phyloP scores from a whole-genome alignment of 2,797 vertebrate species.

The Danio albolineatus region DNA sequence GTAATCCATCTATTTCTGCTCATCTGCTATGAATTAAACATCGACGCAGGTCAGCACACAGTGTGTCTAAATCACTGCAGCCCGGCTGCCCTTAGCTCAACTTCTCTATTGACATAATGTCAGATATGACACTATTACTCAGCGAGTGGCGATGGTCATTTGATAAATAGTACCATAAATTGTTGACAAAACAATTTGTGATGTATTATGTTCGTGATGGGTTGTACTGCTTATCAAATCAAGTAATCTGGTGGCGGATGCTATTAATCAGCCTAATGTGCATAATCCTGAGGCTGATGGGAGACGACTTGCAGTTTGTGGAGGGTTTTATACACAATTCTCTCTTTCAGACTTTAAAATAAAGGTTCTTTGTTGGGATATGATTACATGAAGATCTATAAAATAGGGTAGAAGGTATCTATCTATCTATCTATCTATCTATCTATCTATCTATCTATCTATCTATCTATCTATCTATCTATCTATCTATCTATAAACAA shows the following conservation, averaged over 20 bases:
- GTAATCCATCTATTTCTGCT: constrained; percentile 51
- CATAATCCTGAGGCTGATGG: constrained; percentile 45
- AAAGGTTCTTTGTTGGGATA: too few species aligned
- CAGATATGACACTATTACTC: constrained; percentile 86
- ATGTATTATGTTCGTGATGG: constrained; percentile 85
- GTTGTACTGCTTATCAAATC: constrained; percentile 87
- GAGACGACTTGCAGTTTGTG: constrained; percentile 37
- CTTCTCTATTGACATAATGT: constrained; percentile 86
- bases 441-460: too few species aligned
- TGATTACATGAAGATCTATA: too few species aligned
- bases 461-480: too few species aligned
- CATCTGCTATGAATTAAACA: constrained; percentile 77
- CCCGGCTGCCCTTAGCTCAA: constrained; percentile 79
- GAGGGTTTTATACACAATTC: constrained; percentile 11
- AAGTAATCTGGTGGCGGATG: constrained; percentile 81
- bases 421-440: too few species aligned
- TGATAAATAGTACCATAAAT: constrained; percentile 87
- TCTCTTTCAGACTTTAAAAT: not conserved
- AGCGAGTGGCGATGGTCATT: constrained; percentile 82
- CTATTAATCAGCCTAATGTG: constrained; percentile 82
- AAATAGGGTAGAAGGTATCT: too few species aligned
- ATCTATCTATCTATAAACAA: too few species aligned
- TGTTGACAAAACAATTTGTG: constrained; percentile 89
- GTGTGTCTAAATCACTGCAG: constrained; percentile 80
- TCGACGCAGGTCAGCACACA: constrained; percentile 73